Evolutionary conservation across 2,888 invertebrate genomes (phyloP).

Genomic region (Anorthoa munda): DNA sequence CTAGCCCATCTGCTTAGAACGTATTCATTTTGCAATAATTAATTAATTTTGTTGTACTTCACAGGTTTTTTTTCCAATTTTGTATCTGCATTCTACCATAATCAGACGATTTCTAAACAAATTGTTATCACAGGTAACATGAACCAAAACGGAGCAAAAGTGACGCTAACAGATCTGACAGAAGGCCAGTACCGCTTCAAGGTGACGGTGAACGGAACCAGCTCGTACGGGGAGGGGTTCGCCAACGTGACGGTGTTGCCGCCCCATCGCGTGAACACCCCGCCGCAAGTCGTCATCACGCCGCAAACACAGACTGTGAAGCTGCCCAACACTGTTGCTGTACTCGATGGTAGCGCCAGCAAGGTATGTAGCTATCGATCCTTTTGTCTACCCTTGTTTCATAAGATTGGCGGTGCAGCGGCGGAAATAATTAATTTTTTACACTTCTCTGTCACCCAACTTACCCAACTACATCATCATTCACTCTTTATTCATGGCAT

Average conservation of each 20-base stretch:
- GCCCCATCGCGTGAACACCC: constrained; percentile 95
- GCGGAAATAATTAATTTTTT: background rate
- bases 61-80: constrained; percentile 76
- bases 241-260: constrained; percentile 98
- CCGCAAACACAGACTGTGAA: constrained; percentile 97
- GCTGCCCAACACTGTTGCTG: constrained; percentile 96
- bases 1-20: too few species aligned
- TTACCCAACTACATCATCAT: background rate
- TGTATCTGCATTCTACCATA: too few species aligned
- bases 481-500: too few species aligned
- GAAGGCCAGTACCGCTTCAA: constrained; percentile 97
- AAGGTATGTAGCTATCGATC: constrained; percentile 78
- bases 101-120: too few species aligned
- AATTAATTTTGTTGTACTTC: background rate
- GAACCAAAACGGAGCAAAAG: constrained; percentile 95
- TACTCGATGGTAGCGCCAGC: constrained; percentile 96
- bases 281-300: constrained; percentile 96
- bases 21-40: background rate
- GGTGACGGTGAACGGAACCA: constrained; percentile 94
- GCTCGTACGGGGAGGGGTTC: constrained; percentile 94
- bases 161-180: constrained; percentile 95
- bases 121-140: constrained; percentile 90
- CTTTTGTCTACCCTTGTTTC: background rate
- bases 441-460: background rate
- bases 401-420: background rate